Evolutionary conservation across 2,113 vertebrate genomes (phyloP).

Genomic region (Cacatua alba): DNA sequence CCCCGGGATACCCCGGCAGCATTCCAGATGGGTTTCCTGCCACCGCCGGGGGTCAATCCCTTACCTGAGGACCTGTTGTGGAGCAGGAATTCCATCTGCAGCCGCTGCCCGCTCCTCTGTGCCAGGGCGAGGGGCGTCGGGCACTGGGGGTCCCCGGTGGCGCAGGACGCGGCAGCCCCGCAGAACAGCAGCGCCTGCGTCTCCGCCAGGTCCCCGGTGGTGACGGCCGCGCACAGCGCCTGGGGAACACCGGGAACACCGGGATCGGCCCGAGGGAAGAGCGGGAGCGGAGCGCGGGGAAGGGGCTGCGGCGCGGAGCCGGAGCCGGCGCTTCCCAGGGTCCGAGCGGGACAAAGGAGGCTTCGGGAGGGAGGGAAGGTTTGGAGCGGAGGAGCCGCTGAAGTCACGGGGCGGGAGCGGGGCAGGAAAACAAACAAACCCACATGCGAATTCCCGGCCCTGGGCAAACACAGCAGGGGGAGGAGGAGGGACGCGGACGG

Average conservation of each 20-base stretch:
- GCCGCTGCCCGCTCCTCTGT: slow-evolving; percentile 77
- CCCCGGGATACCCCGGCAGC: fast-evolving
- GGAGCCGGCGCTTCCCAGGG: not conserved
- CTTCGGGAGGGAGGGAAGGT: not conserved
- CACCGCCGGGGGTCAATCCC: not conserved
- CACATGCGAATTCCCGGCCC: not conserved
- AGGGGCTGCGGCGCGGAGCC: no score
- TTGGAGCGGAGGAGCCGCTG: not conserved
- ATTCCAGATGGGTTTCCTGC: not conserved
- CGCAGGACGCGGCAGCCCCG: slow-evolving; percentile 87
- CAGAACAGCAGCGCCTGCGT: slow-evolving; percentile 92
- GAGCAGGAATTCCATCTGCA: slow-evolving; percentile 90
- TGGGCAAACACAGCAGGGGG: not conserved
- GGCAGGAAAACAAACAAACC: slow-evolving; percentile 23
- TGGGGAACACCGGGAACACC: slow-evolving; percentile 12
- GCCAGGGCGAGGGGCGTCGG: slow-evolving; percentile 83
- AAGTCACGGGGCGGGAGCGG: slow-evolving; percentile 35
- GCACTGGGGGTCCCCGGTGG: slow-evolving; percentile 78
- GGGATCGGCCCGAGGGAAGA: not conserved
- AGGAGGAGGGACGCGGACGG: no score
- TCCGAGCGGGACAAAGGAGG: slow-evolving; percentile 18
- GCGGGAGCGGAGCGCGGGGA: no score
- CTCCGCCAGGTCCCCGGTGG: slow-evolving; percentile 90
- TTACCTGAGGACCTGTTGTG: slow-evolving; percentile 90
- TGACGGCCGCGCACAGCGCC: slow-evolving; percentile 90